Evolutionary conservation across 64 coral and sea anemone genomes (phyloP).

Genomic region (Actinia equina): DNA sequence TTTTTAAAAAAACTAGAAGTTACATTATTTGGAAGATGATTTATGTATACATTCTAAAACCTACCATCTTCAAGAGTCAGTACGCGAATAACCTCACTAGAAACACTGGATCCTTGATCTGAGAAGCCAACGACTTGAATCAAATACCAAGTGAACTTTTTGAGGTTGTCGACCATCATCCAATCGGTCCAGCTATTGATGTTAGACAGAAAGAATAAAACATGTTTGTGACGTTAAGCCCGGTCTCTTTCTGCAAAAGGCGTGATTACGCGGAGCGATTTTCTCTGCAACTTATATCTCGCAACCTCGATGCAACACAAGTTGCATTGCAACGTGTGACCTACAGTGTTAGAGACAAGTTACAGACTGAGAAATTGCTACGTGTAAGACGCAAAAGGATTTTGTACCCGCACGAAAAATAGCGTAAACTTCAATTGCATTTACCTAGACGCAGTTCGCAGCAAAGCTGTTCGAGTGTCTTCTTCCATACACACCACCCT

Average conservation of each 20-base stretch:
- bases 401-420: too few relatives aligned
- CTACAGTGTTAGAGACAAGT: too few relatives aligned
- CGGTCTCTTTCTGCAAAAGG: too few relatives aligned
- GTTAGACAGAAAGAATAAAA: not conserved
- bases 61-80: slow-evolving; percentile 12
- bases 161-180: not conserved
- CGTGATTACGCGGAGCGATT: too few relatives aligned
- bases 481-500: not conserved
- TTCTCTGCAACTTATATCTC: too few relatives aligned
- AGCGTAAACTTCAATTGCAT: too few relatives aligned
- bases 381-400: too few relatives aligned
- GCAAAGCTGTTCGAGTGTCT: not conserved
- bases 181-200: not conserved
- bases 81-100: not conserved
- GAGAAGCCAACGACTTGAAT: slow-evolving; percentile 9
- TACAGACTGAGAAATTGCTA: too few relatives aligned
- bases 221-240: not conserved
- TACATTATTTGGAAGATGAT: too few relatives aligned
- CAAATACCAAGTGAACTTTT: slow-evolving; percentile 16
- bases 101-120: not conserved
- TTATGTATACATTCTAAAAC: not conserved
- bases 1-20: too few relatives aligned
- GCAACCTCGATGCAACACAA: too few relatives aligned
- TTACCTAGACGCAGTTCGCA: not conserved
- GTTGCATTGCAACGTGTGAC: too few relatives aligned